These are phyloP conservation scores for Plutomurus gul DNA, from an alignment of 1,140 invertebrate species.

Conservation along the genomic window DNA sequence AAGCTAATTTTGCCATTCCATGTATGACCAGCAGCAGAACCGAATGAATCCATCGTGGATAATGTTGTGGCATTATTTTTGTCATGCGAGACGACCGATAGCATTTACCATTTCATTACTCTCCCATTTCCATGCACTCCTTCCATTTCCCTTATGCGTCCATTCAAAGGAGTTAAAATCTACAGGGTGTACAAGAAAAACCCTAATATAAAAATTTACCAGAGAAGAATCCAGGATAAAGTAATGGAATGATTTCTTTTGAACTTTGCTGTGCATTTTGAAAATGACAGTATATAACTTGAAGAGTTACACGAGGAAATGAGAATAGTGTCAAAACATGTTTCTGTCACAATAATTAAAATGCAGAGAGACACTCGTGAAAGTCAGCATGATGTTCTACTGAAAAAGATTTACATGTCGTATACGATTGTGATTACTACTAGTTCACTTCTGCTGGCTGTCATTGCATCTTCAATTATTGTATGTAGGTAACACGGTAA, in stretches of 20 bases:
- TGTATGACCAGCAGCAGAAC: not conserved
- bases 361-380: not conserved
- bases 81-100: not conserved
- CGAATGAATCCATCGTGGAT: not conserved
- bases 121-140: conserved; percentile 3
- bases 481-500: not conserved
- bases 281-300: too few species aligned
- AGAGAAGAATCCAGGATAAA: too few species aligned
- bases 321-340: conserved; percentile 21
- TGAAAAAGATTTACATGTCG: conserved; percentile 19
- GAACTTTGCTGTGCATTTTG: too few species aligned
- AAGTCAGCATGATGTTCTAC: not conserved
- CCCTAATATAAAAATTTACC: too few species aligned
- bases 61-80: conserved; percentile 14
- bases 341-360: conserved; percentile 16
- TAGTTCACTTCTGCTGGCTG: not conserved
- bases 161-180: too few species aligned
- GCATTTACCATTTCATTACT: conserved; percentile 19
- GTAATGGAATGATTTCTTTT: too few species aligned
- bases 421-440: conserved; percentile 24
- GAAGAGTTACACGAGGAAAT: not conserved
- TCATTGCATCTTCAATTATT: not conserved
- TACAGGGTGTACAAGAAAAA: too few species aligned
- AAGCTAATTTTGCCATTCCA: not conserved
- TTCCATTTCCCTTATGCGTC: not conserved